Percentiles rank a stretch among this genome's conserved stretches.
phyloP scores from a whole-genome alignment of 2,888 invertebrate genomes.

The Oligia strigilis region DNA sequence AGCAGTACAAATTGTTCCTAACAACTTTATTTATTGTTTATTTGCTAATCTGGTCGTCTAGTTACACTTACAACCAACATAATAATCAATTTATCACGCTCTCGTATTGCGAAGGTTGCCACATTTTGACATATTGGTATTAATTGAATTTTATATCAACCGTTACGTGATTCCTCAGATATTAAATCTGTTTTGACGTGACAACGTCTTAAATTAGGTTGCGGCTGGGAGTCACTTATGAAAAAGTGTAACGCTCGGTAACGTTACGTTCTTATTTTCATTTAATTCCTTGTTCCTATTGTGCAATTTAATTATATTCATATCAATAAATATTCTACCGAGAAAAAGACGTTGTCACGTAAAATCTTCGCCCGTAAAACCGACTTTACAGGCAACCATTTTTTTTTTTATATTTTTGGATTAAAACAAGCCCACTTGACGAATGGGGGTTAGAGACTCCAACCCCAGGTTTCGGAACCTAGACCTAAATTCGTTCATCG shows the following conservation, averaged over 20 bases:
- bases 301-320: no score
- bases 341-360: no score
- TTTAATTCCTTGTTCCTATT: no score
- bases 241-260: no score
- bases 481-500: not conserved
- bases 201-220: no score
- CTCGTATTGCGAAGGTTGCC: constrained; percentile 17
- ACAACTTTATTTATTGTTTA: constrained; percentile 32
- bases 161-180: not conserved
- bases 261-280: no score
- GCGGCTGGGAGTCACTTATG: no score
- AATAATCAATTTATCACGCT: constrained; percentile 43
- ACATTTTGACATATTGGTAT: constrained; percentile 24
- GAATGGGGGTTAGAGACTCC: not conserved
- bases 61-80: constrained; percentile 20
- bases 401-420: not conserved
- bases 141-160: constrained; percentile 31
- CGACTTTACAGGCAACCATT: no score
- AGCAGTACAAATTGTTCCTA: constrained; percentile 13
- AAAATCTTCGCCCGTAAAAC: no score
- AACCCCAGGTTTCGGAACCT: no score
- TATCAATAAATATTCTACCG: no score
- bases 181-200: not conserved
- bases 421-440: not conserved
- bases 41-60: not conserved